Percentiles rank a stretch among this genome's conserved stretches.
Evolutionary conservation across 2,113 vertebrate species (phyloP).

Genomic region (Corythornis vintsioides): DNA sequence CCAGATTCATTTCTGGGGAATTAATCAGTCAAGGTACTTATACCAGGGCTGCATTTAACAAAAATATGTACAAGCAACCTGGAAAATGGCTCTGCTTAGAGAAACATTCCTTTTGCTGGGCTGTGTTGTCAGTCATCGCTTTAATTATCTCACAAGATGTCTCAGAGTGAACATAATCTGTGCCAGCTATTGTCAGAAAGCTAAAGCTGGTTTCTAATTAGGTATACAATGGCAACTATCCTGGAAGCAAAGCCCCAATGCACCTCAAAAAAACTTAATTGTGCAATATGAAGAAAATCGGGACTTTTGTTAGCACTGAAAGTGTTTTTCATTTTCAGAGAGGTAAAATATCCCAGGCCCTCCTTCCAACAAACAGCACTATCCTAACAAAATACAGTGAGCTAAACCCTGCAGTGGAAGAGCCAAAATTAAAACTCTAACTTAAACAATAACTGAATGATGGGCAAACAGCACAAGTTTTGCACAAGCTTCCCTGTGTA

Average conservation of each 20-base stretch:
- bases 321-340: neutral
- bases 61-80: neutral
- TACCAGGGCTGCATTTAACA: neutral
- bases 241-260: constrained; percentile 6
- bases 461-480: neutral
- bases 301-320: neutral
- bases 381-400: neutral
- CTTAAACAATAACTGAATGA: neutral
- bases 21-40: neutral
- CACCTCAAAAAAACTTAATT: neutral
- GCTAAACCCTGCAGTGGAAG: neutral
- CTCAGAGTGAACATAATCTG: neutral
- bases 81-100: neutral
- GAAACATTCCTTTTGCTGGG: constrained; percentile 45
- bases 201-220: constrained; percentile 33
- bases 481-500: fast-evolving
- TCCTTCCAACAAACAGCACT: neutral
- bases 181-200: constrained; percentile 44
- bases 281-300: neutral
- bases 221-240: neutral
- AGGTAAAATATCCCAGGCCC: neutral
- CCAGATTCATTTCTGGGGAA: neutral
- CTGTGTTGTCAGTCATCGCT: constrained; percentile 48
- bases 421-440: neutral
- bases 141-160: constrained; percentile 61